These are phyloP conservation scores for Phasianus colchicus DNA, from an alignment of 2,113 vertebrate genomes.

Conservation along the genomic window DNA sequence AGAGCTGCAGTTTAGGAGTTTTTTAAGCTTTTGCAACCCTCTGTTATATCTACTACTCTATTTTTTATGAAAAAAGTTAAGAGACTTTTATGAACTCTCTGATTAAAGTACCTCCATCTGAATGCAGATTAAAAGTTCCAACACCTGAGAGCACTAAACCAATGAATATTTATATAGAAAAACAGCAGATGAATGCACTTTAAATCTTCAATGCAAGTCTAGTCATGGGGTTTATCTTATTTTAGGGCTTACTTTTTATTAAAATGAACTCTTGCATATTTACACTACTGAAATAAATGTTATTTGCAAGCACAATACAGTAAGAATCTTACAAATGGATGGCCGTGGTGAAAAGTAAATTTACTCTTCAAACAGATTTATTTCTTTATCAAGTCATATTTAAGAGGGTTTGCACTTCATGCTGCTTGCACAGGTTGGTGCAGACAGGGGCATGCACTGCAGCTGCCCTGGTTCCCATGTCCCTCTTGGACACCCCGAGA, in stretches of 20 bases:
- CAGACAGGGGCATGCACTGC: neutral
- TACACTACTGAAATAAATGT: constrained; percentile 85
- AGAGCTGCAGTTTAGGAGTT: constrained; percentile 49
- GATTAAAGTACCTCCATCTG: constrained; percentile 86
- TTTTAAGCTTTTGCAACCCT: constrained; percentile 64
- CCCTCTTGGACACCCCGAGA: rapidly evolving
- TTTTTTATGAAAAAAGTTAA: constrained; percentile 71
- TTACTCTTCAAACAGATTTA: constrained; percentile 58
- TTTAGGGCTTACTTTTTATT: constrained; percentile 86
- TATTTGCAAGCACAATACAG: constrained; percentile 83
- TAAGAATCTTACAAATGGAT: constrained; percentile 72
- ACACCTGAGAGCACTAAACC: constrained; percentile 84
- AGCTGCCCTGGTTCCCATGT: neutral
- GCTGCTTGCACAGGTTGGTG: constrained; percentile 2
- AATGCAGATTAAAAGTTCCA: constrained; percentile 88
- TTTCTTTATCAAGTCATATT: constrained; percentile 58
- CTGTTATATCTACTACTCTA: constrained; percentile 69
- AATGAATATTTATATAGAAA: constrained; percentile 88
- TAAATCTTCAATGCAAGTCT: constrained; percentile 87
- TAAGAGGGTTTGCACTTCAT: constrained; percentile 47
- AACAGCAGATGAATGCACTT: constrained; percentile 84
- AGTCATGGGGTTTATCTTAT: constrained; percentile 88
- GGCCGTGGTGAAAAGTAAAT: constrained; percentile 68
- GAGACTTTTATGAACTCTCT: constrained; percentile 85
- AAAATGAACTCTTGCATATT: constrained; percentile 87